Evolutionary conservation across 2,888 invertebrate species (phyloP), one percentile per base, ranked within the genome.

Genomic region (Cepaea hortensis): DNA sequence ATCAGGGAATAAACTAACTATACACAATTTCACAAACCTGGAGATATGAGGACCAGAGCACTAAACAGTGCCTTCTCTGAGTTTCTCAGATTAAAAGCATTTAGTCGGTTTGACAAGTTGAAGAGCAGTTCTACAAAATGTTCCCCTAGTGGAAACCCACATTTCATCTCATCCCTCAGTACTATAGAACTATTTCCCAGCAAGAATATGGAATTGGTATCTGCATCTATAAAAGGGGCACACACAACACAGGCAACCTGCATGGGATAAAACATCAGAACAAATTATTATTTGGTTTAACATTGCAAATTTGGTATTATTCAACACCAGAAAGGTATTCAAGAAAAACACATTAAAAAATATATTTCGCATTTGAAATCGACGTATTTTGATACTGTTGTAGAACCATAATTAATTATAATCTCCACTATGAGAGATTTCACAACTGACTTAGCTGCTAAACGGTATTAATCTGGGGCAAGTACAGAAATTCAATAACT

Each of bases 191-290:
- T 91, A 88, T 91, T 92, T 81, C 92, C 92, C 62, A 92, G 91
- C 82, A 94, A 90, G 90, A 91, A 93, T 89, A 94, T 93, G 20
- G 93, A 91, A 90, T 93, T 93, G 65, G 91, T 91, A 18, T 92
- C 93, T 3, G 91, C 91, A 81, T 94, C 94, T n/a, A 94, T 92
- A 88, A 94, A 94, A 79, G 92, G 91, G 15, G 94, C 91, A 89
- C 94, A 93, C 77, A 94, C 92, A 46, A 94, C 93, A 90, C 94
- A 94, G 7, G 94, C 94, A 85, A 94, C 94, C 94, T 94, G 90
- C 7, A 90, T 70, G n/a, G 55, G 81, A 80, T 55, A 23, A 82
- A 62, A 62, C 20, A 48, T 80, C 15, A 23, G 35, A 80, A 48
- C 11, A 9, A 9, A 9, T 55, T 55, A 55, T 55, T 55, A 55